Evolutionary conservation across 1,140 invertebrate species (phyloP).

Genomic region (Drosophila sechellia): DNA sequence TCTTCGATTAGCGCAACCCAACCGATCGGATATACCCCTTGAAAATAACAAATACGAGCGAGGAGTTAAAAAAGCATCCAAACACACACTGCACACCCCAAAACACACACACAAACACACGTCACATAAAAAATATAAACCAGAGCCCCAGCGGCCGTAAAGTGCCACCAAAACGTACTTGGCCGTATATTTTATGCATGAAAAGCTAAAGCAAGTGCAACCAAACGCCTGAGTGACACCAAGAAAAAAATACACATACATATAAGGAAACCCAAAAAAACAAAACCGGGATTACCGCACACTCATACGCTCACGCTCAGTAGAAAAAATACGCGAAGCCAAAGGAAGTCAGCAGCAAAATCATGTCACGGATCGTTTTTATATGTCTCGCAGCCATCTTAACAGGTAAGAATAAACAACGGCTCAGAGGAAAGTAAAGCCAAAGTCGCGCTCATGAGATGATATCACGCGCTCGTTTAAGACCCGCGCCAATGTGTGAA

Average conservation of each 20-base stretch:
- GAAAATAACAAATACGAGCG: constrained; percentile 5
- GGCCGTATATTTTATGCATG: constrained; percentile 62
- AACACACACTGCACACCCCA: constrained; percentile 10
- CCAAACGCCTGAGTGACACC: constrained; percentile 47
- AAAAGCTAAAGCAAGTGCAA: constrained; percentile 63
- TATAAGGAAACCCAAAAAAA: constrained; percentile 41
- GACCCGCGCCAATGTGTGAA: constrained; percentile 24
- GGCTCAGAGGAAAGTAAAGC: constrained; percentile 16
- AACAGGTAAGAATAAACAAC: constrained; percentile 64
- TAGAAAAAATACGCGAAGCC: constrained; percentile 33
- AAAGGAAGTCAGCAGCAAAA: constrained; percentile 42
- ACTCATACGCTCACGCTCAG: constrained; percentile 9
- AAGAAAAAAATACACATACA: constrained; percentile 27
- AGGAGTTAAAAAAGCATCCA: not conserved
- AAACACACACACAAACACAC: constrained; percentile 9
- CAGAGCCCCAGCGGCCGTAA: constrained; percentile 60
- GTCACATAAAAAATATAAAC: constrained; percentile 34
- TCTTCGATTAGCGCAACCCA: constrained; percentile 15
- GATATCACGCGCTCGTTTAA: constrained; percentile 57
- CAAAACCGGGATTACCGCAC: constrained; percentile 59
- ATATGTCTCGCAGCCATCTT: constrained; percentile 76
- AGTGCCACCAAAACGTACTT: constrained; percentile 52
- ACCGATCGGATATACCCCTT: constrained; percentile 11
- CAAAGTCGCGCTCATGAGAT: constrained; percentile 36
- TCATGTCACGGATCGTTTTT: constrained; percentile 78